Percentiles rank a stretch among this genome's conserved stretches.
These are phyloP conservation scores for Cotesia congregata DNA, from an alignment of 2,888 invertebrate genomes.

Conservation along the genomic window DNA sequence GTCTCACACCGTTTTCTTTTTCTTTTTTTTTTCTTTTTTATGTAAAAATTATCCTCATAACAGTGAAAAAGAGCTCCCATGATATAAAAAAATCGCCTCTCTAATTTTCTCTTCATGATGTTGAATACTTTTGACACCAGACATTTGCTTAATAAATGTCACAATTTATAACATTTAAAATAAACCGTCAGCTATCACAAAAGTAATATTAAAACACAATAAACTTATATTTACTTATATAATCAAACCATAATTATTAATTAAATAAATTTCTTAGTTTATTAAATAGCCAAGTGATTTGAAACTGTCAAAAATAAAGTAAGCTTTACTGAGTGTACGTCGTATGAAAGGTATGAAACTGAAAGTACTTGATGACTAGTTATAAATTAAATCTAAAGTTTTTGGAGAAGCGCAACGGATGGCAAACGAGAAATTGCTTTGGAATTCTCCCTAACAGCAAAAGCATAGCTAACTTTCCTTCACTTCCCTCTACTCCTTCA, in stretches of 20 bases:
- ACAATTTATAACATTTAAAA: no score
- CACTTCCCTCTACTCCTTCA: background rate
- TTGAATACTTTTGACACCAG: no score
- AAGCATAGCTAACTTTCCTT: slow-evolving; percentile 36
- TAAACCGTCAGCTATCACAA: no score
- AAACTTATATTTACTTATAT: background rate
- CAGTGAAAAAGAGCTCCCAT: no score
- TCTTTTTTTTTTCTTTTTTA: no score
- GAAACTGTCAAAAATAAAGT: slow-evolving; percentile 30
- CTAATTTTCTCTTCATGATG: no score
- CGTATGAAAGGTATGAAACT: slow-evolving; percentile 37
- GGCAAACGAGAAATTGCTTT: slow-evolving; percentile 50
- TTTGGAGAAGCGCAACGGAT: slow-evolving; percentile 47
- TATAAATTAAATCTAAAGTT: slow-evolving; percentile 53
- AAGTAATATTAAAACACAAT: background rate
- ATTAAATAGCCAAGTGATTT: background rate
- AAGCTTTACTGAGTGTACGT: slow-evolving; percentile 26
- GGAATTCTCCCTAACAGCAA: slow-evolving; percentile 45
- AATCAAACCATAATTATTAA: background rate
- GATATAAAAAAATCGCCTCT: no score
- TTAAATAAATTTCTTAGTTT: background rate
- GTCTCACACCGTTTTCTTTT: no score
- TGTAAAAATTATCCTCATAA: no score
- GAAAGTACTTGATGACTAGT: slow-evolving; percentile 47
- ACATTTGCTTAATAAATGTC: no score